Evolutionary conservation across 2,113 vertebrate genomes (phyloP), one percentile per base, ranked within the genome.

Genomic region (Tursiops truncatus): DNA sequence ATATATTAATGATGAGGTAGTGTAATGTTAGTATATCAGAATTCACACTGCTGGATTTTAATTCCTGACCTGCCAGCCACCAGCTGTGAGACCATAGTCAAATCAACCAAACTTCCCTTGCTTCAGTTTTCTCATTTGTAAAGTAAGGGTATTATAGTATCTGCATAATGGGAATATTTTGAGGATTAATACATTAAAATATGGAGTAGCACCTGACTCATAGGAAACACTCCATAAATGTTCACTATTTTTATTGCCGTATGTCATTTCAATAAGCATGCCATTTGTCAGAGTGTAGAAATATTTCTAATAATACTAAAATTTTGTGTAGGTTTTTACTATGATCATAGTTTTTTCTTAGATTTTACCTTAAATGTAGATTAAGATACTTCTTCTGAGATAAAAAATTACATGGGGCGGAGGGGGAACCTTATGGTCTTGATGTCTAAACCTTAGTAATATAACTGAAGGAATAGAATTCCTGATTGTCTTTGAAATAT

Each of bases 281-380:
- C 3, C 9, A 23, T 68, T 93, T 83, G 10, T 68, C 31, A 21
- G 25, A 88, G 36, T 68, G 68, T 26, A 73, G 56, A 95, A 84
- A 14, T 91, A 74, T 79, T 95, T 95, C 21, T 96, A 74, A 89
- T 86, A 15, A 63, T 68, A 74, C 20, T 89, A 83, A 89, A 92
- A 83, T 44, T 92, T 26, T 74, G 6, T 68, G 10, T 47, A 53
- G 4, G 56, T 50, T 93, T 92, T 82, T 83, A 71, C 11, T 65
- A 82, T 63, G 38, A 89, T 80, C 33, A 50, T 65, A 84, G 63
- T 92, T 96, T 84, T 60, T 93, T 71, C 58, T 47, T 80, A 68
- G 36, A 84, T 53, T 95, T 97, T 88, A 84, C 14, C 15, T 84
- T 97, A 53, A 76, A 15, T 1, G 2, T 58, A 65, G 28, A 70